These are phyloP conservation scores for Zapornia atra DNA, from an alignment of 2,113 vertebrate genomes.

Conservation along the genomic window DNA sequence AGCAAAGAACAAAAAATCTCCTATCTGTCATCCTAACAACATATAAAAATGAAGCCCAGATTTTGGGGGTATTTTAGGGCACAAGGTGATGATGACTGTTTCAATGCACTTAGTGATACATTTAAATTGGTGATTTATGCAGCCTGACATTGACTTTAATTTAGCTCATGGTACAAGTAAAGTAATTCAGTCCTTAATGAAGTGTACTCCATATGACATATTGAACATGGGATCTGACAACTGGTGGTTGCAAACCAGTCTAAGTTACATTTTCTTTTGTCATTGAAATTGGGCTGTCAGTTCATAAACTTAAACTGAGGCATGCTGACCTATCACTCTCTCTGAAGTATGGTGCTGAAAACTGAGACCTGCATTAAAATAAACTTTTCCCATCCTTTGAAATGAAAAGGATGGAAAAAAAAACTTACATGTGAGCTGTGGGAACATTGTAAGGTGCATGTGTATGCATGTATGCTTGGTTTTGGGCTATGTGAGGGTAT, in stretches of 20 bases:
- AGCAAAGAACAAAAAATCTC: background rate
- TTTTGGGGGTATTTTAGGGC: constrained; percentile 60
- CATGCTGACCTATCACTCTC: constrained; percentile 1
- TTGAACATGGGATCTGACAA: constrained; percentile 68
- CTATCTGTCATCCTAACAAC: background rate
- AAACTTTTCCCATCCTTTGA: background rate
- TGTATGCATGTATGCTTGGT: background rate
- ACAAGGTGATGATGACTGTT: constrained; percentile 25
- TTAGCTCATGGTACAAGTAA: constrained; percentile 71
- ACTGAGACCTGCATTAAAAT: background rate
- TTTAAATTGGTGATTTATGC: constrained; percentile 72
- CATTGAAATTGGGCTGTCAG: constrained; percentile 60
- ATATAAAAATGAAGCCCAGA: constrained; percentile 22
- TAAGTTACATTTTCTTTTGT: constrained; percentile 70
- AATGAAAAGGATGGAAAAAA: background rate
- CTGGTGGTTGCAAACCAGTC: constrained; percentile 55
- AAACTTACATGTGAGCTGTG: background rate
- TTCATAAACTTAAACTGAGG: constrained; percentile 68
- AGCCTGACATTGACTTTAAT: constrained; percentile 65
- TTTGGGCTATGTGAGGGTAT: background rate
- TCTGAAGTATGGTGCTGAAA: background rate
- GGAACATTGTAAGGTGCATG: background rate
- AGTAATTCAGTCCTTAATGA: constrained; percentile 75
- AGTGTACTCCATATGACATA: constrained; percentile 68
- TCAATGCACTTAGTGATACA: constrained; percentile 54